Conservation (phyloP, 2,797 vertebrate genomes). For the Odontamblyopus lacepedii region DNA sequence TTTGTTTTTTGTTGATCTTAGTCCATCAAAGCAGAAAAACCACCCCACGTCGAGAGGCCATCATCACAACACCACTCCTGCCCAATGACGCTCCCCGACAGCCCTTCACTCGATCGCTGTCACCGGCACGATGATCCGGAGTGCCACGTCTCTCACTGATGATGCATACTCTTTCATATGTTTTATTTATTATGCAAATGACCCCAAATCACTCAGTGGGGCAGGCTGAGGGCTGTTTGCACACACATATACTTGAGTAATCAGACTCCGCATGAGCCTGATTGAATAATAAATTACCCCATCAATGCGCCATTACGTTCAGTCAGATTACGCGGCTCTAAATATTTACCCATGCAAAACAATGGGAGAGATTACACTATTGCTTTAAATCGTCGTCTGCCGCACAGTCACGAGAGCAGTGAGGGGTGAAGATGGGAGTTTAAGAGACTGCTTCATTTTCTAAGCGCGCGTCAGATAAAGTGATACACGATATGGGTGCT, state of each 20-base stretch:
- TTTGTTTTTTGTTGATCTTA: neutral
- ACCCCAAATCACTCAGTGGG: conserved; percentile 41
- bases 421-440: conserved; percentile 27
- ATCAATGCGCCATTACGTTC: conserved; percentile 81
- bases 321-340: conserved; percentile 78
- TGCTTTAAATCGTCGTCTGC: conserved; percentile 71
- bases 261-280: conserved; percentile 72
- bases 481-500: conserved; percentile 37
- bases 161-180: conserved; percentile 56
- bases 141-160: conserved; percentile 32
- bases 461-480: conserved; percentile 44
- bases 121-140: conserved; percentile 13
- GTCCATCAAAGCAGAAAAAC: neutral
- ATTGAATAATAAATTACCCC: conserved; percentile 84
- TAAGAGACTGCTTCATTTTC: conserved; percentile 42
- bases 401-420: conserved; percentile 55
- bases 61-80: conserved; percentile 42
- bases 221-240: conserved; percentile 30
- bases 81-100: conserved; percentile 55
- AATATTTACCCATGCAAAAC: conserved; percentile 86
- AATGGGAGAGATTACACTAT: conserved; percentile 78
- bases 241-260: conserved; percentile 66
- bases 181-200: conserved; percentile 78
- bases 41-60: neutral
- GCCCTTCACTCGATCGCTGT: conserved; percentile 35